These are phyloP conservation scores for Drosophila bunnanda DNA, from an alignment of 2,888 invertebrate genomes.

Conservation along the genomic window DNA sequence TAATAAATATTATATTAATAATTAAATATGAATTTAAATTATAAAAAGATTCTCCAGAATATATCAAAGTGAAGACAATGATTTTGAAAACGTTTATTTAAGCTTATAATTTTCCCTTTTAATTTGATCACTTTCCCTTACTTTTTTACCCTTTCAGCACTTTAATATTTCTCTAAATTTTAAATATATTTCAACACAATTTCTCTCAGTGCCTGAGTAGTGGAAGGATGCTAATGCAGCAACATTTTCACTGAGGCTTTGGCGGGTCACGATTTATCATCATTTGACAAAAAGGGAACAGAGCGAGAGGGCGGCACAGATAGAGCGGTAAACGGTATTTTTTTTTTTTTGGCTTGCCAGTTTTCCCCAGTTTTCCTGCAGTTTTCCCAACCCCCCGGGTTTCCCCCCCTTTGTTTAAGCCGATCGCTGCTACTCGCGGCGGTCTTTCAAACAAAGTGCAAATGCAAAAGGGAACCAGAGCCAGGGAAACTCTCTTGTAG, in stretches of 20 bases:
- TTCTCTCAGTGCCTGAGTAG: conserved; percentile 34
- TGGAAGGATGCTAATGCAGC: conserved; percentile 44
- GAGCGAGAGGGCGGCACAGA: conserved; percentile 16
- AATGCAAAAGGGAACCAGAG: conserved; percentile 38
- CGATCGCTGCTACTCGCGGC: conserved; percentile 22
- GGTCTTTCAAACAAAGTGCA: conserved; percentile 51
- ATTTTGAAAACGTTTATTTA: no score
- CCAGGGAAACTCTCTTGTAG: conserved; percentile 56
- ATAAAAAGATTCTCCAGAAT: background rate
- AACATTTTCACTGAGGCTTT: conserved; percentile 67
- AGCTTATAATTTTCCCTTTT: no score
- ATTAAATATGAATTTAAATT: no score
- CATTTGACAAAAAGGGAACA: conserved; percentile 75
- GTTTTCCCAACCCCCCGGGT: background rate
- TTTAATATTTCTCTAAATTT: background rate
- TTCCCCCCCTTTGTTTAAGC: conserved; percentile 15
- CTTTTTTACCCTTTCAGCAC: no score
- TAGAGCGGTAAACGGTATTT: conserved; percentile 43
- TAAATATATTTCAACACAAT: no score
- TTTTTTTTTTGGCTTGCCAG: conserved; percentile 28
- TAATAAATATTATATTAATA: background rate
- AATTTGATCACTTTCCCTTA: no score
- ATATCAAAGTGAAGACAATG: background rate
- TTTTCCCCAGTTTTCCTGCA: conserved; percentile 32
- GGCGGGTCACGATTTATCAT: conserved; percentile 77